phyloP scores from a whole-genome alignment of 2,113 vertebrate species.

The Rallus limicola region DNA sequence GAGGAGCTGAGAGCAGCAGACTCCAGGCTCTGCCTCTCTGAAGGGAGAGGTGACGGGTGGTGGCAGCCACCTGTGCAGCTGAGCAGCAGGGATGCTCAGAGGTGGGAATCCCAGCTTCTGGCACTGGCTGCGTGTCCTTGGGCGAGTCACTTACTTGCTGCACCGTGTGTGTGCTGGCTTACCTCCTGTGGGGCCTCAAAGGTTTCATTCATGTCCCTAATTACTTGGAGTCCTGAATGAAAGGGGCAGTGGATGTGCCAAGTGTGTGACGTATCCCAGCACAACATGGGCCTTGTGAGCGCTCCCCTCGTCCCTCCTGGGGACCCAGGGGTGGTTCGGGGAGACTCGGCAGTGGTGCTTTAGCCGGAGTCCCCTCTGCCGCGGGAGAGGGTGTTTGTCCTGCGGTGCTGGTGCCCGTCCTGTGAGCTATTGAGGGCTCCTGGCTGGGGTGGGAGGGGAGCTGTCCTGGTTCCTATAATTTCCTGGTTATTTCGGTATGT shows the following conservation, averaged over 20 bases:
- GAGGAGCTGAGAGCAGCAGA: neutral
- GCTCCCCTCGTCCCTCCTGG: neutral
- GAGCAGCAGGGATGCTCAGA: neutral
- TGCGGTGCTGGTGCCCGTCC: neutral
- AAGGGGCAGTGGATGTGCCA: conserved; percentile 32
- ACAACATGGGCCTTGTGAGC: conserved; percentile 11
- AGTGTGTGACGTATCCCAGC: neutral
- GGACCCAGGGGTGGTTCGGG: neutral
- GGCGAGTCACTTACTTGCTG: neutral
- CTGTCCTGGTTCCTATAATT: conserved; percentile 61
- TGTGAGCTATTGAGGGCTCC: conserved; percentile 24
- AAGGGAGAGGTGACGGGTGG: neutral
- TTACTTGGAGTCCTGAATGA: conserved; percentile 39
- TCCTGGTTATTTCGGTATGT: conserved; percentile 58
- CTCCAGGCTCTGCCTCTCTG: neutral
- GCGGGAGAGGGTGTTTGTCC: neutral
- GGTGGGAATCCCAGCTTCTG: conserved; percentile 22
- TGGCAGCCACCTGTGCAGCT: neutral
- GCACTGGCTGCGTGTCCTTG: neutral
- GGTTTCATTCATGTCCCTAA: conserved; percentile 46
- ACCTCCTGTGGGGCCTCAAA: conserved; percentile 47
- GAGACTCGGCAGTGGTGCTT: neutral
- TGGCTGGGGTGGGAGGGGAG: neutral
- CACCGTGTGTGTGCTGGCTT: neutral
- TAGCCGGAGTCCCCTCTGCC: neutral